A percentile compares a stretch with the other conserved stretches of the same genome.
Evolutionary conservation across 2,113 vertebrate genomes (phyloP).

Genomic region (Calyptommatus sinebrachiatus): DNA sequence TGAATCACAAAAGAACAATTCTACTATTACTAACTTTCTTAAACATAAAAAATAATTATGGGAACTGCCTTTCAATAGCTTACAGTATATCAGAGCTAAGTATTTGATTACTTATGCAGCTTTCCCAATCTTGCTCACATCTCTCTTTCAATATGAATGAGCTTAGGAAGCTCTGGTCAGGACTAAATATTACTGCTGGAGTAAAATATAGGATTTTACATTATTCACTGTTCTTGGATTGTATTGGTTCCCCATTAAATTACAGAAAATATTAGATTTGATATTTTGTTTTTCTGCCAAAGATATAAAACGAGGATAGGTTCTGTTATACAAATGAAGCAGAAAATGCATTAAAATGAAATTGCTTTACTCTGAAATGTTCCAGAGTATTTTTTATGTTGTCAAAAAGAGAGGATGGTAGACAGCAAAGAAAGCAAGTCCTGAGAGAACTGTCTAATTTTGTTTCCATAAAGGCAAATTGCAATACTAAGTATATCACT

Average conservation of each 20-base stretch:
- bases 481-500: too few species aligned
- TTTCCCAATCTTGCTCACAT: constrained; percentile 21
- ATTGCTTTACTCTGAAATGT: constrained; percentile 11
- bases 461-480: too few species aligned
- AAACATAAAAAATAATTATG: constrained; percentile 11
- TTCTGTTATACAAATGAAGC: constrained; percentile 30
- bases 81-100: constrained; percentile 16
- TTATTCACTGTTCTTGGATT: constrained; percentile 32
- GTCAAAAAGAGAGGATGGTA: background rate
- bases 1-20: background rate
- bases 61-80: background rate
- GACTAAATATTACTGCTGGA: constrained; percentile 19
- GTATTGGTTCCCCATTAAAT: constrained; percentile 25
- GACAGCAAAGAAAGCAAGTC: background rate
- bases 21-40: constrained; percentile 1
- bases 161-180: background rate
- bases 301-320: constrained; percentile 19
- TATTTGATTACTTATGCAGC: constrained; percentile 21
- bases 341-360: constrained; percentile 31
- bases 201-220: constrained; percentile 35
- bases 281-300: constrained; percentile 24
- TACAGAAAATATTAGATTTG: constrained; percentile 23
- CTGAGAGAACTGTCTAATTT: background rate
- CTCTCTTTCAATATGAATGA: constrained; percentile 23
- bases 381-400: background rate